A percentile compares a stretch with the other conserved stretches of the same genome.
These are phyloP conservation scores for Drosophila punjabiensis DNA, from an alignment of 1,140 invertebrate species.

Conservation along the genomic window DNA sequence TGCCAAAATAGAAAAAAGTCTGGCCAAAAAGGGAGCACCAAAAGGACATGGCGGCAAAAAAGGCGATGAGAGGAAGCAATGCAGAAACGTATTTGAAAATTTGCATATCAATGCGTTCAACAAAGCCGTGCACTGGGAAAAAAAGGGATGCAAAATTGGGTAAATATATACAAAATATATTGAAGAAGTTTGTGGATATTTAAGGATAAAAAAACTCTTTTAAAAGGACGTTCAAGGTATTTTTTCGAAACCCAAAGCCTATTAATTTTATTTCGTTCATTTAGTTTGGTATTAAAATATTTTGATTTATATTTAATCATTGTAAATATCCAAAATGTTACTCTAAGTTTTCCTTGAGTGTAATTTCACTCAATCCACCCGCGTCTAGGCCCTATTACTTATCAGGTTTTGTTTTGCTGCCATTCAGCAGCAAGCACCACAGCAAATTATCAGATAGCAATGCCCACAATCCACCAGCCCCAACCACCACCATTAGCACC, in stretches of 20 bases:
- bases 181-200: too few species aligned
- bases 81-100: constrained; percentile 71
- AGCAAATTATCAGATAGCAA: constrained; percentile 80
- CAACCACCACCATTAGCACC: not conserved
- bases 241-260: too few species aligned
- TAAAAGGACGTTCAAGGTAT: too few species aligned
- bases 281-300: not conserved
- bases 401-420: constrained; percentile 66
- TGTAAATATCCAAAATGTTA: not conserved
- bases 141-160: fast-evolving
- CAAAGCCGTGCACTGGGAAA: constrained; percentile 34
- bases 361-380: not conserved
- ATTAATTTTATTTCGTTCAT: too few species aligned
- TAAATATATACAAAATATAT: not conserved
- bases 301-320: not conserved
- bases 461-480: constrained; percentile 3
- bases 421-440: constrained; percentile 47
- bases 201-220: too few species aligned
- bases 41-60: constrained; percentile 15
- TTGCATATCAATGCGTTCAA: constrained; percentile 78
- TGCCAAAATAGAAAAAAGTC: constrained; percentile 80
- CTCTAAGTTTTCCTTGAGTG: constrained; percentile 7
- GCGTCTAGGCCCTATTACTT: constrained; percentile 65
- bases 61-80: constrained; percentile 12
- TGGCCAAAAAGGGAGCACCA: constrained; percentile 45